Evolutionary conservation across 1,140 invertebrate species (phyloP).

Genomic region (Scaptomyza graminum): DNA sequence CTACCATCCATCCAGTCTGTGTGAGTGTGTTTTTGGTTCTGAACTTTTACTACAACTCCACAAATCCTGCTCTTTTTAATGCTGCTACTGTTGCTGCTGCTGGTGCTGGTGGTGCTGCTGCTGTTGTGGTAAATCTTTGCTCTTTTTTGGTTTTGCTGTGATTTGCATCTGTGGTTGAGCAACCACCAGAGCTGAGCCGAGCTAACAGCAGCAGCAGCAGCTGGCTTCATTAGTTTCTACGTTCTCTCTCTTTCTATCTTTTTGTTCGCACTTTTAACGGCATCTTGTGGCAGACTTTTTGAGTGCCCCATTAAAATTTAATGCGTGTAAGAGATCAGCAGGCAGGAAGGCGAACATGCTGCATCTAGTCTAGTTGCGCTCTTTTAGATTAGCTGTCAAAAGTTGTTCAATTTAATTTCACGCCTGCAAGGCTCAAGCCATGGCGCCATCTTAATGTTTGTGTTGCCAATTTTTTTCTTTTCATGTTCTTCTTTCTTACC

Average conservation of each 20-base stretch:
- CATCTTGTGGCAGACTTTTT: conserved; percentile 71
- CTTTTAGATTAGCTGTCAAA: conserved; percentile 75
- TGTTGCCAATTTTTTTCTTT: conserved; percentile 72
- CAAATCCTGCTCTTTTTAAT: background rate
- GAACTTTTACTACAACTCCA: background rate
- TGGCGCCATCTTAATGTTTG: conserved; percentile 62
- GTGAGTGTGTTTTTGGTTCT: background rate
- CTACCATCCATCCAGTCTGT: background rate
- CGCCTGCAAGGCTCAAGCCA: conserved; percentile 18
- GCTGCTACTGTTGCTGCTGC: no score
- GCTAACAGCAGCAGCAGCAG: conserved; percentile 30
- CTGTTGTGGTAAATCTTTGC: conserved; percentile 62
- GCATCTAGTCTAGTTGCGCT: conserved; percentile 51
- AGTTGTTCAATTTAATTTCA: conserved; percentile 81
- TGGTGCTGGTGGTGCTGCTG: no score
- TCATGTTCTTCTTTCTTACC: background rate
- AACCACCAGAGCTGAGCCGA: conserved; percentile 53
- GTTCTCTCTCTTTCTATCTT: no score
- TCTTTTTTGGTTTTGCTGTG: conserved; percentile 76
- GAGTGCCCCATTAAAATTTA: conserved; percentile 80
- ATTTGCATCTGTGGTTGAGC: conserved; percentile 80
- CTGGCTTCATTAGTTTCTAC: conserved; percentile 74
- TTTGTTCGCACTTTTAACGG: conserved; percentile 25
- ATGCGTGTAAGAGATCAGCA: conserved; percentile 72
- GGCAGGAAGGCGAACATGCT: conserved; percentile 10